phyloP scores from a whole-genome alignment of 92 coral and sea anemone species.

The Pocillopora grandis region DNA sequence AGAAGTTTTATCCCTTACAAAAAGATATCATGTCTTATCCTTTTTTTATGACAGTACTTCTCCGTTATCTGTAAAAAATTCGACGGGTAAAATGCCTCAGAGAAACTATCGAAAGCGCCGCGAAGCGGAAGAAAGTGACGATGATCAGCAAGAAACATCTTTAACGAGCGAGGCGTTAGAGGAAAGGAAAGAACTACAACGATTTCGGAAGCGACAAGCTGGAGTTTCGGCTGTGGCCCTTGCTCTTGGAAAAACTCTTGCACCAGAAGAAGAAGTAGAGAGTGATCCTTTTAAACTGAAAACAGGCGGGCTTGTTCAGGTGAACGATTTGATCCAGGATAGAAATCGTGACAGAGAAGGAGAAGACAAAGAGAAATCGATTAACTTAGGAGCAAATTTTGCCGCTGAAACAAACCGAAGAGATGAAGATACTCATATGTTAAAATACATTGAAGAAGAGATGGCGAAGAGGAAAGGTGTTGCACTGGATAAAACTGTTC shows the following conservation, averaged over 20 bases:
- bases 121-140: constrained; percentile 67
- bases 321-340: constrained; percentile 89
- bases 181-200: constrained; percentile 93
- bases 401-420: constrained; percentile 96
- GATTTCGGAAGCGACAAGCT: constrained; percentile 87
- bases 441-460: constrained; percentile 95
- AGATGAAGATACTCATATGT: constrained; percentile 98
- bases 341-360: constrained; percentile 97
- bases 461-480: constrained; percentile 84
- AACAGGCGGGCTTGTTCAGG: constrained; percentile 92
- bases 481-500: constrained; percentile 21
- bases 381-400: constrained; percentile 89
- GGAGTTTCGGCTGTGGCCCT: constrained; percentile 95
- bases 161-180: constrained; percentile 69
- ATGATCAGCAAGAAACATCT: constrained; percentile 39
- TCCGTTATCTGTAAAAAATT: too few relatives aligned
- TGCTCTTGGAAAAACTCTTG: constrained; percentile 83
- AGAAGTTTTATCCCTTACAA: neutral
- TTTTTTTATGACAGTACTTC: neutral
- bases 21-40: constrained; percentile 1
- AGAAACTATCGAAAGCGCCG: constrained; percentile 90
- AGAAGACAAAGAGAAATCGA: constrained; percentile 94
- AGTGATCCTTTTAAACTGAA: constrained; percentile 94
- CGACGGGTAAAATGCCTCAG: constrained; percentile 63
- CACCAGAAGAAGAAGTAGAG: constrained; percentile 77